phyloP scores from a whole-genome alignment of 2,797 vertebrate genomes.

The Sebastes steindachneri region DNA sequence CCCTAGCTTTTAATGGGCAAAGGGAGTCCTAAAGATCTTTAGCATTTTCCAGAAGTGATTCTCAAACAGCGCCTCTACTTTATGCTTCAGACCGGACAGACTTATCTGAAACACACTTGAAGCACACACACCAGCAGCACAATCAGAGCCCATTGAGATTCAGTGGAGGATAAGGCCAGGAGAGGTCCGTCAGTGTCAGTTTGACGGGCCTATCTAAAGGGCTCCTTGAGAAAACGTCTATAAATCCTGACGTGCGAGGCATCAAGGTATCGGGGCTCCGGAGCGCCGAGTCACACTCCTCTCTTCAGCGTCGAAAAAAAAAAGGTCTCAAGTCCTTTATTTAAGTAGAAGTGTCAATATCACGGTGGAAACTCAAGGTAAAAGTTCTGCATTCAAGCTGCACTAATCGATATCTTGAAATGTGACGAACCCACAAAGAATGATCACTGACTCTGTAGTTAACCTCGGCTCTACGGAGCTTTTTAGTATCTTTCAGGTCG shows the following conservation, averaged over 20 bases:
- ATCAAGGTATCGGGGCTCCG: conserved; percentile 29
- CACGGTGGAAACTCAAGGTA: neutral
- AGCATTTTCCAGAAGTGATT: neutral
- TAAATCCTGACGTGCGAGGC: conserved; percentile 55
- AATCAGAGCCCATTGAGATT: conserved; percentile 49
- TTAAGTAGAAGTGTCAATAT: neutral
- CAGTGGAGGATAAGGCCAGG: conserved; percentile 53
- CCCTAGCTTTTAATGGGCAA: neutral
- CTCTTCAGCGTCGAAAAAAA: neutral
- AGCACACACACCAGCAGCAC: neutral
- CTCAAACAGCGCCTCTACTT: conserved; percentile 3
- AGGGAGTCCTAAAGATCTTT: conserved; percentile 1
- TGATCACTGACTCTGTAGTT: neutral
- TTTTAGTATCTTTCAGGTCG: neutral
- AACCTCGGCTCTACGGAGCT: neutral
- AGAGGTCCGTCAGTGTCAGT: conserved; percentile 41
- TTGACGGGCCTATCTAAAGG: conserved; percentile 59
- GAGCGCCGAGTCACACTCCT: conserved; percentile 7
- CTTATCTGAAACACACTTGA: conserved; percentile 28
- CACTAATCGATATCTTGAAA: neutral
- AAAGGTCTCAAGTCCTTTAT: neutral
- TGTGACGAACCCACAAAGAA: neutral
- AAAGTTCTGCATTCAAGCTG: neutral
- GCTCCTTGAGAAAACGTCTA: conserved; percentile 52
- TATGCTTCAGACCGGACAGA: conserved; percentile 1